phyloP scores from a whole-genome alignment of 2,113 vertebrate genomes.

The Promerops cafer region DNA sequence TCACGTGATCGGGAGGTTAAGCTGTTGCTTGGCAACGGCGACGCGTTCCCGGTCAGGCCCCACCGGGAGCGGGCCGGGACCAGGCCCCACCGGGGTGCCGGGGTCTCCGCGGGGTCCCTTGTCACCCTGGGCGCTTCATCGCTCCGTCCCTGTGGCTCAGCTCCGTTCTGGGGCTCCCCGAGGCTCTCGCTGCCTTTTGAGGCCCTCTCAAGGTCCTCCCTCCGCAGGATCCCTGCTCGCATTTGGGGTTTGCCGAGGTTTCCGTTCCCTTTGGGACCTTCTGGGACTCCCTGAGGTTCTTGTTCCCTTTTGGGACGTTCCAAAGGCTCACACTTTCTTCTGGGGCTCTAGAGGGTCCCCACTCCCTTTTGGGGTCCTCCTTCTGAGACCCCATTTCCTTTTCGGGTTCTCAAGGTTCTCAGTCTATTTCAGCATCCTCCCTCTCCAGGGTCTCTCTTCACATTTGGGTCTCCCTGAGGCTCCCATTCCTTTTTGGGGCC shows the following conservation, averaged over 20 bases:
- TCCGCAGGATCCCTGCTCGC: neutral
- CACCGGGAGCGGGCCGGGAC: neutral
- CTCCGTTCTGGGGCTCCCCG: neutral
- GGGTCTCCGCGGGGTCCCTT: neutral
- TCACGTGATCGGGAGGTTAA: fast-evolving
- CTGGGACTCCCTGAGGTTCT: neutral
- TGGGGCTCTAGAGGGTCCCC: neutral
- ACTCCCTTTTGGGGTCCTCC: neutral
- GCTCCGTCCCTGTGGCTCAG: fast-evolving
- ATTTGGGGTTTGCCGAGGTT: neutral
- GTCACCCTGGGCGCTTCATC: neutral
- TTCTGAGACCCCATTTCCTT: neutral
- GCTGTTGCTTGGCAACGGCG: neutral
- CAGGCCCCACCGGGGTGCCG: neutral
- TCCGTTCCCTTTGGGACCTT: neutral
- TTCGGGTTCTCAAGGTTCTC: fast-evolving
- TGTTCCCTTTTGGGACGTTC: neutral
- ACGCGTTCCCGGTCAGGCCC: neutral
- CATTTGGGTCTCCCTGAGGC: neutral
- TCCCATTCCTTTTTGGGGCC: neutral
- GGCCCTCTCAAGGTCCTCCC: neutral
- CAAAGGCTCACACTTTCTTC: neutral
- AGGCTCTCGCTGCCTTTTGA: neutral
- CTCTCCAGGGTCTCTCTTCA: neutral
- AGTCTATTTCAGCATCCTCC: fast-evolving